phyloP scores from a whole-genome alignment of 92 coral and sea anemone genomes.

The Muricea muricata region DNA sequence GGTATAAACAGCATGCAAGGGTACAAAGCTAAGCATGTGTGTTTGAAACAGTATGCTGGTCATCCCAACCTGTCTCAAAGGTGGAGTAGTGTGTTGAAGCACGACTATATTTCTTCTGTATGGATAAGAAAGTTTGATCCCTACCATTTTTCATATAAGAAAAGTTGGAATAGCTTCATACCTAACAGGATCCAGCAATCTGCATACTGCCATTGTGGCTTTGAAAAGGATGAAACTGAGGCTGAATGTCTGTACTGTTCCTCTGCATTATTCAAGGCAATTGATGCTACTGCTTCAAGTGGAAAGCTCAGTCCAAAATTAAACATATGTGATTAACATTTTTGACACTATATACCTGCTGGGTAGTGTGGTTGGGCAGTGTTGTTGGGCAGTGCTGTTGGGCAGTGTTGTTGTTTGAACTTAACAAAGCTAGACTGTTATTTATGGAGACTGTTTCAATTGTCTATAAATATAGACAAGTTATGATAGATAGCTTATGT shows the following conservation, averaged over 20 bases:
- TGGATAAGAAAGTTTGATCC: conserved; percentile 71
- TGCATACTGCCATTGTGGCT: conserved; percentile 66
- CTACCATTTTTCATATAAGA: conserved; percentile 52
- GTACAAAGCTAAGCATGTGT: conserved; percentile 74
- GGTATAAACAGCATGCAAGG: no score
- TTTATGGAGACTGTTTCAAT: no score
- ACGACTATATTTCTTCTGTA: conserved; percentile 67
- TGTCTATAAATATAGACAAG: no score
- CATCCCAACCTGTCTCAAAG: conserved; percentile 68
- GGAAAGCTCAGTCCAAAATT: conserved; percentile 32
- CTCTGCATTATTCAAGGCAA: conserved; percentile 47
- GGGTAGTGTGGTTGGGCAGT: no score
- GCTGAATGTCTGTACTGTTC: conserved; percentile 45
- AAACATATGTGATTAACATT: no score
- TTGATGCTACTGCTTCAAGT: conserved; percentile 33
- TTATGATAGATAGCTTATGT: no score
- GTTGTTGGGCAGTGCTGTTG: no score
- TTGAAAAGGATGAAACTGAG: conserved; percentile 33
- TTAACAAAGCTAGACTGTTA: no score
- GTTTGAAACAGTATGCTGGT: not conserved
- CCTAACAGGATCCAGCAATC: conserved; percentile 56
- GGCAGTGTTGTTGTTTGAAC: no score
- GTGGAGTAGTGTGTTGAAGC: conserved; percentile 70
- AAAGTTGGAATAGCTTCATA: conserved; percentile 54
- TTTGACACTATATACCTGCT: no score